A percentile compares a stretch with the other conserved stretches of the same genome.
Conservation (phyloP, 30 jellyfish, hydroid and myxozoan species). For the Aurelia aurita region DNA sequence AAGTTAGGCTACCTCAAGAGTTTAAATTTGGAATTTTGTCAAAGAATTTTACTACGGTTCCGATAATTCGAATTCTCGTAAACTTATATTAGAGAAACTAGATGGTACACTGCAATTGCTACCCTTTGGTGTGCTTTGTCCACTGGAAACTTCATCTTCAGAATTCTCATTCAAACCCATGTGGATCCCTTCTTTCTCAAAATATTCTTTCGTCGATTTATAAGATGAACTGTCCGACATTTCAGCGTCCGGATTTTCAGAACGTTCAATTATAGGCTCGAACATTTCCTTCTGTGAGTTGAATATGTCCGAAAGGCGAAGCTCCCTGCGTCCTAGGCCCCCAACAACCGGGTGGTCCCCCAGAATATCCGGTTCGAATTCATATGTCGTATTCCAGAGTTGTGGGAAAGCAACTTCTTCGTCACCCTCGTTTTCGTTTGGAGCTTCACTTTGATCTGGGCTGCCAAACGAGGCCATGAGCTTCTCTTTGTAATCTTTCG, state of each 20-base stretch:
- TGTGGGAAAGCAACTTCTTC: conserved; percentile 50
- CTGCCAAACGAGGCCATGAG: conserved; percentile 70
- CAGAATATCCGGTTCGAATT: conserved; percentile 21
- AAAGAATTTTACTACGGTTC: not conserved
- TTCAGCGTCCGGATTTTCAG: conserved; percentile 44
- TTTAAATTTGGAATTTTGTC: not conserved
- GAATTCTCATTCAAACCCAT: not conserved
- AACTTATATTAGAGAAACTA: conserved; percentile 46
- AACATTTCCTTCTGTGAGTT: conserved; percentile 57
- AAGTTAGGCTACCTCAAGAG: no score
- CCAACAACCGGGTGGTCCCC: conserved; percentile 28
- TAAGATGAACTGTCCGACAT: conserved; percentile 50
- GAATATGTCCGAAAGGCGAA: conserved; percentile 56
- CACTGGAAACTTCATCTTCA: conserved; percentile 12
- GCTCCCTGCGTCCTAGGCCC: conserved; percentile 35
- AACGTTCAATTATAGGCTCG: conserved; percentile 53
- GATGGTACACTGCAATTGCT: conserved; percentile 27
- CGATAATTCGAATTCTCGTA: conserved; percentile 10
- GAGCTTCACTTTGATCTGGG: conserved; percentile 18
- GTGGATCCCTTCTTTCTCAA: conserved; percentile 4
- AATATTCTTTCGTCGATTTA: conserved; percentile 41
- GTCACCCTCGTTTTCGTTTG: conserved; percentile 26
- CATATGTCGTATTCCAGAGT: conserved; percentile 33
- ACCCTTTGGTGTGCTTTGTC: conserved; percentile 42
- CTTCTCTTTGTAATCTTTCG: conserved; percentile 47